phyloP scores from a whole-genome alignment of 2,797 vertebrate species.

The Morelia viridis region DNA sequence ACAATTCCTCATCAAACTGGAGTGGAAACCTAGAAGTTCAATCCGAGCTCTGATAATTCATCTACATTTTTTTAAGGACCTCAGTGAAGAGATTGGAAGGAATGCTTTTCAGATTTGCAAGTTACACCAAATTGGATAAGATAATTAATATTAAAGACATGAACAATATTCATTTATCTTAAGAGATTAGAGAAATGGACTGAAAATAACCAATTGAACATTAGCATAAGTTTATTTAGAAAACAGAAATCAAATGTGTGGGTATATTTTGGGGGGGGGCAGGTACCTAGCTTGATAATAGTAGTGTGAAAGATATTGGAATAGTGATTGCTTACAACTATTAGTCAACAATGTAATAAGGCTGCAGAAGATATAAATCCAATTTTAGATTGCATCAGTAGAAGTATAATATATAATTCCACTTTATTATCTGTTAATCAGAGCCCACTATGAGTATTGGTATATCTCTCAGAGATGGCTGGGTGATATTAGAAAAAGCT shows the following conservation, averaged over 20 bases:
- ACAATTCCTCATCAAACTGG: neutral
- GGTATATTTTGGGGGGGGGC: neutral
- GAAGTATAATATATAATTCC: neutral
- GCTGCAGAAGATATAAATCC: neutral
- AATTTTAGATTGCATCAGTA: neutral
- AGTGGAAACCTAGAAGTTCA: neutral
- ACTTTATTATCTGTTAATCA: neutral
- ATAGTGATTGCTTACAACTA: neutral
- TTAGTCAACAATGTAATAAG: neutral
- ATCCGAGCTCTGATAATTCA: neutral
- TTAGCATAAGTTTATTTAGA: neutral
- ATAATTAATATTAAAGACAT: neutral
- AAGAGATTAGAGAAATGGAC: neutral
- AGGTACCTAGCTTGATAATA: neutral
- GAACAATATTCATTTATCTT: neutral
- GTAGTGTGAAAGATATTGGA: neutral
- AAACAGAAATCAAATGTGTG: neutral
- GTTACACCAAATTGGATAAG: neutral
- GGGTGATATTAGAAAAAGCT: neutral
- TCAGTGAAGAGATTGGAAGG: no score
- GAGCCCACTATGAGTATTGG: neutral
- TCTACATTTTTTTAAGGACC: no score
- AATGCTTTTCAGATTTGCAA: neutral
- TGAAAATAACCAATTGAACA: neutral
- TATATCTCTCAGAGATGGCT: neutral